Evolutionary conservation across 2,113 vertebrate genomes (phyloP).

Genomic region (Scalopus aquaticus): DNA sequence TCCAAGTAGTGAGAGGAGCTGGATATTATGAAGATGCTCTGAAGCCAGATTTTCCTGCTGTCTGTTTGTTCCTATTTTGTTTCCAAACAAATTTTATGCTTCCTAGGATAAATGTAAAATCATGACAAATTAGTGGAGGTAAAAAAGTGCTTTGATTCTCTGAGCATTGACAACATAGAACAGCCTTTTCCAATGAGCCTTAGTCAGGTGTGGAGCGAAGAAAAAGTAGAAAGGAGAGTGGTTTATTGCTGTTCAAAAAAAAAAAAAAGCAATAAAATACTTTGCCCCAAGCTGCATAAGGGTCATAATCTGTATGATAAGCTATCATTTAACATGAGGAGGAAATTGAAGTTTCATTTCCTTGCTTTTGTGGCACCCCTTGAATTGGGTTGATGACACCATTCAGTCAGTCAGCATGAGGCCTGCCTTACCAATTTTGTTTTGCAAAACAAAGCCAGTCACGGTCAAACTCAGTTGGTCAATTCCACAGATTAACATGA

Average conservation of each 20-base stretch:
- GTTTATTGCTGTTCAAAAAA: slow-evolving; percentile 75
- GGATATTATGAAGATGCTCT: neutral
- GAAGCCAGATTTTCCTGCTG: neutral
- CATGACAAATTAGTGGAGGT: neutral
- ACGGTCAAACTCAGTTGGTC: slow-evolving; percentile 84
- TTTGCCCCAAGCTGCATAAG: slow-evolving; percentile 70
- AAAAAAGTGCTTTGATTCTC: neutral
- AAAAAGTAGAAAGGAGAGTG: slow-evolving; percentile 49
- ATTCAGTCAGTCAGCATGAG: slow-evolving; percentile 81
- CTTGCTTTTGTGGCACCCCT: slow-evolving; percentile 81
- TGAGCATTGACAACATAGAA: neutral
- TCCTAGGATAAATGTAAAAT: slow-evolving; percentile 46
- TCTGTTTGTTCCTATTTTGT: neutral
- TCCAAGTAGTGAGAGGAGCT: neutral
- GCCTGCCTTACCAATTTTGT: slow-evolving; percentile 82
- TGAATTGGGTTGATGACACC: slow-evolving; percentile 73
- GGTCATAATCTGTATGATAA: slow-evolving; percentile 80
- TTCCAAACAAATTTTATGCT: slow-evolving; percentile 38
- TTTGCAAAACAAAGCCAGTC: slow-evolving; percentile 89
- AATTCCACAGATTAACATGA: slow-evolving; percentile 80
- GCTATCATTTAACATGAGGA: slow-evolving; percentile 79
- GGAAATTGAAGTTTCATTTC: slow-evolving; percentile 86
- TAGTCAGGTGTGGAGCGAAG: slow-evolving; percentile 33
- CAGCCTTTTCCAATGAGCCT: neutral
- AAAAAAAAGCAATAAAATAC: slow-evolving; percentile 74